A percentile compares a stretch with the other conserved stretches of the same genome.
These are phyloP conservation scores for Lagenorhynchus albirostris DNA, from an alignment of 2,113 vertebrate genomes.

Conservation along the genomic window DNA sequence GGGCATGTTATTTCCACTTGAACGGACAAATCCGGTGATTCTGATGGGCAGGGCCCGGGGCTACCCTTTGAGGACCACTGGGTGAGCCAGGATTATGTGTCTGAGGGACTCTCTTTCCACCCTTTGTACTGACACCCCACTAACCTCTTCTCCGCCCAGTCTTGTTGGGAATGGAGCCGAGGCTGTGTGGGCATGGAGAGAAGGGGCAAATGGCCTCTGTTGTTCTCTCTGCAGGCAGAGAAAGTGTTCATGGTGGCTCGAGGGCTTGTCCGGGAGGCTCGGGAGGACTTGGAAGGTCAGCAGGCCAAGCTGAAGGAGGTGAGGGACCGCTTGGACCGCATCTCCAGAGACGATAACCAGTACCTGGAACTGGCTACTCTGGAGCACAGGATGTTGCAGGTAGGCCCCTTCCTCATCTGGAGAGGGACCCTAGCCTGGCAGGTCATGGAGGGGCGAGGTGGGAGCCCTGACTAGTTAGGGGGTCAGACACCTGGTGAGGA, in stretches of 20 bases:
- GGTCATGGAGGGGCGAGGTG: not conserved
- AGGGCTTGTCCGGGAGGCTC: conserved; percentile 92
- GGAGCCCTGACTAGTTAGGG: not conserved
- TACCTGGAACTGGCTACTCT: conserved; percentile 94
- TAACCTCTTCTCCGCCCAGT: not conserved
- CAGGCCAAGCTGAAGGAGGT: conserved; percentile 92
- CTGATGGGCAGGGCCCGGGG: not conserved
- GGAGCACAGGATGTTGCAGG: conserved; percentile 97
- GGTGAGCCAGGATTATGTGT: not conserved
- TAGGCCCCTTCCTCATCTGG: conserved; percentile 56
- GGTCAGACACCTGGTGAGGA: not conserved
- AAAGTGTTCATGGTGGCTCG: conserved; percentile 95
- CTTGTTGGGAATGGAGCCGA: not conserved
- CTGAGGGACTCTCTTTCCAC: not conserved
- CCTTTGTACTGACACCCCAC: not conserved
- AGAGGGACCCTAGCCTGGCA: not conserved
- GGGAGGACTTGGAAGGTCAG: conserved; percentile 87
- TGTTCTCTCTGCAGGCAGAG: conserved; percentile 87
- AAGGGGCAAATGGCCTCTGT: not conserved
- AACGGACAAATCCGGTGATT: not conserved
- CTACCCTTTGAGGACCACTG: not conserved
- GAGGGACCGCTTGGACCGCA: conserved; percentile 93
- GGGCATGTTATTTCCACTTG: conserved; percentile 24
- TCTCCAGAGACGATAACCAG: conserved; percentile 93
- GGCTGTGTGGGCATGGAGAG: not conserved